phyloP scores from a whole-genome alignment of 2,888 invertebrate genomes.

The Watsonalla cultraria region DNA sequence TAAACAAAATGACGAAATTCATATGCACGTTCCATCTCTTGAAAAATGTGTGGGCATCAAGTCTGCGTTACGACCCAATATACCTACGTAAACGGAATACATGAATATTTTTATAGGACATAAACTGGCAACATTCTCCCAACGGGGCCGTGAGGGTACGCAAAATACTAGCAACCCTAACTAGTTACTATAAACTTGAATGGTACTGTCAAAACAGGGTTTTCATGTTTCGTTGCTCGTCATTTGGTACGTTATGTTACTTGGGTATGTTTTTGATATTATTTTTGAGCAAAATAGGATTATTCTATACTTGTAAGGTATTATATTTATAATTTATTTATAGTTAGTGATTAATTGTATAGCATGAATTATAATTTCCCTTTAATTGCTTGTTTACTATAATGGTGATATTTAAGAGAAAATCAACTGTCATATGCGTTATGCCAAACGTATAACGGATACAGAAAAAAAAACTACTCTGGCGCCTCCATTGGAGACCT shows the following conservation, averaged over 20 bases:
- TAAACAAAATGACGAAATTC: background rate
- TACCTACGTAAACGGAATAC: slow-evolving; percentile 31
- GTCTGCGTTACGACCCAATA: slow-evolving; percentile 16
- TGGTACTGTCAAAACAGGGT: background rate
- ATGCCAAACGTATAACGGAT: too few relatives aligned
- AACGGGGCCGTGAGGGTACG: background rate
- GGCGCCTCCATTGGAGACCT: too few relatives aligned
- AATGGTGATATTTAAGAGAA: too few relatives aligned
- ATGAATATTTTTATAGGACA: slow-evolving; percentile 34
- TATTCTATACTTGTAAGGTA: too few relatives aligned
- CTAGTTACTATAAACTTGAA: slow-evolving; percentile 2
- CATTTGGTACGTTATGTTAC: background rate
- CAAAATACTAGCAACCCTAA: slow-evolving; percentile 2
- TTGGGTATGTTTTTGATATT: background rate
- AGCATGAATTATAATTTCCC: too few relatives aligned
- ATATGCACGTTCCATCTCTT: background rate
- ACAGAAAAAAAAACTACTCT: too few relatives aligned
- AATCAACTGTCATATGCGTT: too few relatives aligned
- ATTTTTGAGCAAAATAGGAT: too few relatives aligned
- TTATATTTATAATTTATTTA: too few relatives aligned
- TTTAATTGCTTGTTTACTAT: too few relatives aligned
- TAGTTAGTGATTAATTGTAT: too few relatives aligned
- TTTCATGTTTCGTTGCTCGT: background rate
- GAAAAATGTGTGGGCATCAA: slow-evolving; percentile 17
- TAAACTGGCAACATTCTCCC: slow-evolving; percentile 4